A percentile compares a stretch with the other conserved stretches of the same genome.
These are phyloP conservation scores for Arenicola marina DNA, from an alignment of 2,888 invertebrate genomes.

Conservation along the genomic window DNA sequence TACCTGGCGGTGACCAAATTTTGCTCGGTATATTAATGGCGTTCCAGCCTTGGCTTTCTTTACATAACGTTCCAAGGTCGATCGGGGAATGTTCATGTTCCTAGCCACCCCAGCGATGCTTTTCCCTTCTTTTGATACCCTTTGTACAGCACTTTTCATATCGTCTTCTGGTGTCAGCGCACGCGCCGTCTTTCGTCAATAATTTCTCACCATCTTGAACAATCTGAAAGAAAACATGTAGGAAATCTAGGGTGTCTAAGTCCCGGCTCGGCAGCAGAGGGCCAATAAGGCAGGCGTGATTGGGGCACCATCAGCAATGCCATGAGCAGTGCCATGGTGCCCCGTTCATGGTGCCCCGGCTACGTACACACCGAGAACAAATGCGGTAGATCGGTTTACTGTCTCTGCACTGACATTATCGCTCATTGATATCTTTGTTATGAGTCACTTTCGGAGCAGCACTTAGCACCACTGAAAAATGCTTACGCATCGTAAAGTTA, in stretches of 20 bases:
- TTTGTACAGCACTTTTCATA: neutral
- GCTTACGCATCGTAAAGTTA: neutral
- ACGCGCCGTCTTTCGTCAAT: neutral
- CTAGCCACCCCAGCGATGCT: neutral
- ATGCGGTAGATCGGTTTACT: neutral
- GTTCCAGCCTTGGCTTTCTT: neutral
- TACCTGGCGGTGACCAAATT: neutral
- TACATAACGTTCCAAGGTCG: neutral
- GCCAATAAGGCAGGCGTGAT: neutral
- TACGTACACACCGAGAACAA: neutral
- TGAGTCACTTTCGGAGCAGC: neutral
- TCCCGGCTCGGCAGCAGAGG: too few species aligned
- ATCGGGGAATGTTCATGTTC: neutral
- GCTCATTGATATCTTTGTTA: neutral
- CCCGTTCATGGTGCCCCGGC: conserved; percentile 3
- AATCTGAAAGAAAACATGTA: neutral
- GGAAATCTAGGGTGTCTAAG: too few species aligned
- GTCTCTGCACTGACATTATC: neutral
- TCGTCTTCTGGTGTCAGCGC: neutral
- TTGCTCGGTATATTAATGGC: neutral
- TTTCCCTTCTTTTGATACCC: neutral
- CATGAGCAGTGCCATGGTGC: neutral
- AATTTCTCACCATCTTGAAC: conserved; percentile 1
- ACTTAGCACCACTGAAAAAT: neutral
- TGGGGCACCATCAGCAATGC: neutral